These are phyloP conservation scores for Hemichromis elongatus DNA, from an alignment of 2,113 vertebrate species.

Conservation along the genomic window DNA sequence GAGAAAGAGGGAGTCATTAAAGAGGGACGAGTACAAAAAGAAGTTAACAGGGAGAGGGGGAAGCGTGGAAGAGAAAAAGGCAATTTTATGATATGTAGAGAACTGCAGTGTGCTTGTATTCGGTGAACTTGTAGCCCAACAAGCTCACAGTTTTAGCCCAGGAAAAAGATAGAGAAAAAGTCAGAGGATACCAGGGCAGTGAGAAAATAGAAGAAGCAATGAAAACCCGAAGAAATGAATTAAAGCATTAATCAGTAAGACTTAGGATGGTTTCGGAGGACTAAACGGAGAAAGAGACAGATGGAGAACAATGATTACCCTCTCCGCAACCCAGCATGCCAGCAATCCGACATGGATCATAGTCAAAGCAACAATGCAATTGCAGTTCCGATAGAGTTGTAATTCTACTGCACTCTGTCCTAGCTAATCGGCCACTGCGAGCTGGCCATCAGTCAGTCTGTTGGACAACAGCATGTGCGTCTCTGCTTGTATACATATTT, in stretches of 20 bases:
- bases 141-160: neutral
- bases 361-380: slow-evolving; percentile 49
- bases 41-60: neutral
- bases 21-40: neutral
- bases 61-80: neutral
- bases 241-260: neutral
- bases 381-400: slow-evolving; percentile 32
- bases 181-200: neutral
- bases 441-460: slow-evolving; percentile 47
- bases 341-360: slow-evolving; percentile 37
- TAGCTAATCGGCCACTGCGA: slow-evolving; percentile 56
- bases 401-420: slow-evolving; percentile 50
- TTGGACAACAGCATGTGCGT: neutral
- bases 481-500: neutral
- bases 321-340: neutral
- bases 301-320: slow-evolving; percentile 44
- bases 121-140: neutral
- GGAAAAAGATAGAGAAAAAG: neutral
- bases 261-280: neutral
- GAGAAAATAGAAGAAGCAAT: neutral
- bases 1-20: neutral
- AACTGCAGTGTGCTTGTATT: neutral
- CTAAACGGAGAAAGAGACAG: slow-evolving; percentile 28
- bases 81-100: neutral
- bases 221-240: neutral